Evolutionary conservation across 2,797 vertebrate genomes (phyloP), one percentile per base, ranked within the genome.

Genomic region (Alosa sapidissima): DNA sequence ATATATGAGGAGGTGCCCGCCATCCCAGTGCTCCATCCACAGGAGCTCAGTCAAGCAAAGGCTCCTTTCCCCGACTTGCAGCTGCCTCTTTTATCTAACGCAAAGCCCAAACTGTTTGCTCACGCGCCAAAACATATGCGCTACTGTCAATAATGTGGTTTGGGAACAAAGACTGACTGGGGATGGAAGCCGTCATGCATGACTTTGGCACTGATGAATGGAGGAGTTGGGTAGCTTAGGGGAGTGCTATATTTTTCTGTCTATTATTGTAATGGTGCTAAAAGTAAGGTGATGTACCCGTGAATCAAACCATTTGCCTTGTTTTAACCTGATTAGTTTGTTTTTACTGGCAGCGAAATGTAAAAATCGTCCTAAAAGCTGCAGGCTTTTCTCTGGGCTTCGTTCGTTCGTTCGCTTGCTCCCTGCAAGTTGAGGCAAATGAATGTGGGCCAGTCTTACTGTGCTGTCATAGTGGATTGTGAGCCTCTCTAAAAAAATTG

Each of bases 351-450:
- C 16, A 19, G 36, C 28, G 7, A 33, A 47, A 78, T 11, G 28
- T 5, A 13, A 45, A 28, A 78, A 72, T 72, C 16, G 28, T 33
- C 10, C 41, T 45, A 21, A 47, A 21, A 14, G 36, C 72, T 21
- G 36, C 36, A 1, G n/a, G 58, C 7, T 60, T 54, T 16, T 51
- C 49, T 51, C 49, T 65, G 60, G 54, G 54, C 16, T 68, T 68
- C 33, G 8, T 33, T 33, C 65, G 48, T 51, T 33, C 45, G 45
- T 47, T 45, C 21, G 36, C 16, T 47, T 14, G 16, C 72, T 45
- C 36, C 2, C 14, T 36, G 72, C 72, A 78, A 78, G 72, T 78
- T 78, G 36, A 78, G 72, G 72, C 72, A 78, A 78, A 78, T 78
- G 36, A 78, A 78, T 78, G 41, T 78, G 36, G 72, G 72, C 72